A percentile compares a stretch with the other conserved stretches of the same genome.
Evolutionary conservation across 2,888 invertebrate genomes (phyloP).

Genomic region (Fragum whitleyi): DNA sequence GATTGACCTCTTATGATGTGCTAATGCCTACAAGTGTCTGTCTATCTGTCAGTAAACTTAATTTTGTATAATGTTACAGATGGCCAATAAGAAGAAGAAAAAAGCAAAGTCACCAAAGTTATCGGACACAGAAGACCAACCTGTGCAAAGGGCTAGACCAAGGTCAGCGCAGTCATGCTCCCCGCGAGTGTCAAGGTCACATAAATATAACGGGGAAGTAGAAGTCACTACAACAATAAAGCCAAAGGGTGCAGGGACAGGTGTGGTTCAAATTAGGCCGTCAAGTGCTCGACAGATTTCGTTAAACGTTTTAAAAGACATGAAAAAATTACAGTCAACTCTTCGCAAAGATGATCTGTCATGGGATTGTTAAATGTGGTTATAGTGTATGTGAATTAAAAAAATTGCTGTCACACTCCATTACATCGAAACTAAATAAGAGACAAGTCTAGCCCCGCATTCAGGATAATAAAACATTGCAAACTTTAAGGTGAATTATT

Average conservation of each 20-base stretch:
- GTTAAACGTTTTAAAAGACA: slow-evolving; percentile 81
- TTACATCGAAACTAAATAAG: too few species aligned
- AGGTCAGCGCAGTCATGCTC: slow-evolving; percentile 55
- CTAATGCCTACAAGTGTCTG: too few species aligned
- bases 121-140: slow-evolving; percentile 36
- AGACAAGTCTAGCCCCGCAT: too few species aligned
- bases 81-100: slow-evolving; percentile 70
- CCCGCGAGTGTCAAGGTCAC: slow-evolving; percentile 39
- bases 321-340: slow-evolving; percentile 83
- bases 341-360: slow-evolving; percentile 82
- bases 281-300: slow-evolving; percentile 69
- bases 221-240: slow-evolving; percentile 77
- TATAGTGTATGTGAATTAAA: too few species aligned
- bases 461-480: too few species aligned
- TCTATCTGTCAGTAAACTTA: too few species aligned
- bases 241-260: slow-evolving; percentile 64
- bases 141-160: slow-evolving; percentile 46
- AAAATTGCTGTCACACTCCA: too few species aligned
- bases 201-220: slow-evolving; percentile 69
- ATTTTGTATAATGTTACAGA: too few species aligned
- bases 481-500: too few species aligned
- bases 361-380: slow-evolving; percentile 79
- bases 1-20: too few species aligned
- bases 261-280: slow-evolving; percentile 64
- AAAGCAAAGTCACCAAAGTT: slow-evolving; percentile 57